These are phyloP conservation scores for Agrotis puta DNA, from an alignment of 2,888 invertebrate genomes.

Conservation along the genomic window DNA sequence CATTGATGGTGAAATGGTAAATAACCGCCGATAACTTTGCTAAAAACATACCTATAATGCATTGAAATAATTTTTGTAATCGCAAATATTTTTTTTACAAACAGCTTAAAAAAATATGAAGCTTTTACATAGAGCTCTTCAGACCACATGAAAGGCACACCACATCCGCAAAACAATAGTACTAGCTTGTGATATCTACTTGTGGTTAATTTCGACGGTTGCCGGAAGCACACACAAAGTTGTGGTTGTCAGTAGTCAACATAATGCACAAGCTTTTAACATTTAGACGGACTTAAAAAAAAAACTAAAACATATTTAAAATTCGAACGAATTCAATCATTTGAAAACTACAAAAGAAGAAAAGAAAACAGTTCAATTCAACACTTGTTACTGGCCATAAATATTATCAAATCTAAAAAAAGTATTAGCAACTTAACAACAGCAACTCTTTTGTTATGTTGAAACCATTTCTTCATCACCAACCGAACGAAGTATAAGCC, in stretches of 20 bases:
- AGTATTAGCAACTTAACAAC: neutral
- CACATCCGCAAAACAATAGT: slow-evolving; percentile 40
- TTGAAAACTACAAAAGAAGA: neutral
- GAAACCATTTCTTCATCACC: neutral
- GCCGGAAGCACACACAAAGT: slow-evolving; percentile 35
- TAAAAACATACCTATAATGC: neutral
- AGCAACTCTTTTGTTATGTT: neutral
- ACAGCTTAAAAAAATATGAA: slow-evolving; percentile 10
- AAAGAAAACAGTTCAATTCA: no score
- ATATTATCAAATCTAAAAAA: neutral
- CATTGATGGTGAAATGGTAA: slow-evolving; percentile 22
- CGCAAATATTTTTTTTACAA: no score
- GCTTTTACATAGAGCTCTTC: slow-evolving; percentile 12
- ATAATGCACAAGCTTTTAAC: slow-evolving; percentile 20
- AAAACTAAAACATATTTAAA: neutral
- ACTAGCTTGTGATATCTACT: slow-evolving; percentile 34
- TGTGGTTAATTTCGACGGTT: slow-evolving; percentile 41
- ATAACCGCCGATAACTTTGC: neutral
- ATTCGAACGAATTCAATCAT: neutral
- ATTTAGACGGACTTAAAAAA: neutral
- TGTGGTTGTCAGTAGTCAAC: slow-evolving; percentile 27
- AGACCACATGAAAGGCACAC: slow-evolving; percentile 40
- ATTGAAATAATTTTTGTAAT: no score
- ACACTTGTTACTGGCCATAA: neutral
- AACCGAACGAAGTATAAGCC: neutral